Base-by-base conservation (phyloP, 1,140 invertebrate genomes). In the Lysiphlebus fabarum region DNA sequence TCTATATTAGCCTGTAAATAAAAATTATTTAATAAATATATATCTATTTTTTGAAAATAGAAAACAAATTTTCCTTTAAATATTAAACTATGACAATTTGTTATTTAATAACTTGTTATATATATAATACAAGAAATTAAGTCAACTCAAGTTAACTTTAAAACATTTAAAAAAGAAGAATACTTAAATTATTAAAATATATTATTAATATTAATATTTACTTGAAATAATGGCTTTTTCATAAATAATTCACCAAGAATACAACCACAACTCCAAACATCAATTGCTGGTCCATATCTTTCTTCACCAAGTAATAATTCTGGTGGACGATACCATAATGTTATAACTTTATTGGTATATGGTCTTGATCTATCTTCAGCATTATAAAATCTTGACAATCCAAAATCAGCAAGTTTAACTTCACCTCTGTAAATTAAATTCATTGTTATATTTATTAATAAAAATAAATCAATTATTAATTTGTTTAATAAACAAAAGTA, bases 221-320 rank as follows among this genome's bases (percentile, higher is more conserved):
- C 89, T 82, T 92, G 92, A 77, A 99, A 99, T 36, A 99, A 84
- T 6, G 98, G 96, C 70, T 95, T 92, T 71, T 96, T 98, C 4
- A 88, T 85, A 76, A 99, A 99, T 38, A 99, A 81, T 82, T 99
- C 98, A 2, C 96, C 98, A 36, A 99, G 82, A 69, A 99, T 99
- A 75, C 98, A 99, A 33, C 97, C 98, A 79, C 95, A 97, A 70
- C 95, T 98, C 98, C 98, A 99, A 11, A 99, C 92, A 81, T 99
- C 98, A 66, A 99, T 96, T 0, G 96, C 90, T 7, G 97, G 95
- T 1, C 96, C 96, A 78, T 99, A 99, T 55, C 95, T 85, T 79
- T 99, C 97, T 78, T 99, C 96, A 5, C 98, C 98, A 1, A 99
- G 81, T 42, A 99, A 80, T 51, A 99, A 79, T 77, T 99, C 98